These are phyloP conservation scores for Brachirus orientalis DNA, from an alignment of 2,113 vertebrate species.

Conservation along the genomic window DNA sequence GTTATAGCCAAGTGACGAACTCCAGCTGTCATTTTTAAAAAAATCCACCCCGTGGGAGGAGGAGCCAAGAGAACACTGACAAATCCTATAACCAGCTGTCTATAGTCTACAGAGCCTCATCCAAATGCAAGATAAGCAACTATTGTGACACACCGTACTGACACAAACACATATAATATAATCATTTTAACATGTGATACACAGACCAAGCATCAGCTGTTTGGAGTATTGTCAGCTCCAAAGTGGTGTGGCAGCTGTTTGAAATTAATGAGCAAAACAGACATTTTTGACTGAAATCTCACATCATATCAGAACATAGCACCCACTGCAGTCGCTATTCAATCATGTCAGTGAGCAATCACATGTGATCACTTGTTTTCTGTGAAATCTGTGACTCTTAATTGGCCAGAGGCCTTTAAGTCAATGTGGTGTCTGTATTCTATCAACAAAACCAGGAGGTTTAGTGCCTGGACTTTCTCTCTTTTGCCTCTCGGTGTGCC, in stretches of 20 bases:
- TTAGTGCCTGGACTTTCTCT: conserved; percentile 27
- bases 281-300: conserved; percentile 23
- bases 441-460: conserved; percentile 24
- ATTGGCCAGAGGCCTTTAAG: conserved; percentile 30
- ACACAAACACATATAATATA: not conserved
- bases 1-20: conserved; percentile 32
- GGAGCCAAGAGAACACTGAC: conserved; percentile 36
- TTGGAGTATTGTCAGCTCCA: no score
- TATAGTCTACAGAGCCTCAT: conserved; percentile 2
- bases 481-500: conserved; percentile 39
- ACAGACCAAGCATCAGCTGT: conserved; percentile 15
- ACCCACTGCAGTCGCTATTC: conserved; percentile 4
- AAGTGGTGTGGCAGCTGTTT: no score
- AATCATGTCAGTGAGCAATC: not conserved
- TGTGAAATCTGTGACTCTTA: conserved; percentile 60
- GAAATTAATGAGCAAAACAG: conserved; percentile 1
- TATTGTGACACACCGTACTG: no score
- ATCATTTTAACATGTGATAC: not conserved
- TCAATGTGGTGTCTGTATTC: conserved; percentile 8
- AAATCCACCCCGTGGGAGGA: conserved; percentile 1
- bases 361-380: conserved; percentile 42
- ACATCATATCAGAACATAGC: not conserved
- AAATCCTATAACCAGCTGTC: conserved; percentile 45
- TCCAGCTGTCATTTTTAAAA: conserved; percentile 52
- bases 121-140: conserved; percentile 2